Evolutionary conservation across 2,797 vertebrate species (phyloP).

Genomic region (Saguinus oedipus): DNA sequence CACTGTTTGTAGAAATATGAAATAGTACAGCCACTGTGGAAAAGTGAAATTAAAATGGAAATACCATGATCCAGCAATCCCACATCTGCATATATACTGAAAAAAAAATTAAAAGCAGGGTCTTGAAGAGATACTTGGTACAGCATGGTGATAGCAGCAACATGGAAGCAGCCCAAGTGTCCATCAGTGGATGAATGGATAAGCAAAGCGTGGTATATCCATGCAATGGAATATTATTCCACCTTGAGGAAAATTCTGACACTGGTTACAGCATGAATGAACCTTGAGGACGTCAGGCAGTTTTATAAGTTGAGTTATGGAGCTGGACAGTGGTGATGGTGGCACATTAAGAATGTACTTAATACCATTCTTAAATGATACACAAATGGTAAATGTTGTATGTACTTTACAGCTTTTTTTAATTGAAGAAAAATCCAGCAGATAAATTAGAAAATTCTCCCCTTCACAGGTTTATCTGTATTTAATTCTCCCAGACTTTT

Average conservation of each 20-base stretch:
- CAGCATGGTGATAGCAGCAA: not conserved
- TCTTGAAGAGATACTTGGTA: not conserved
- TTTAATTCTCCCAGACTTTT: not conserved
- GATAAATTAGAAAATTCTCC: slow-evolving; percentile 4
- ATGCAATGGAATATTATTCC: not conserved
- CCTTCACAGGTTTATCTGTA: not conserved
- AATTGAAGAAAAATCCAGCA: not conserved
- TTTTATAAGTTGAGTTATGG: not conserved
- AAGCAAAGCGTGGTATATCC: not conserved
- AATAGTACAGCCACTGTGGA: not conserved
- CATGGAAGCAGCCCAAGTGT: not conserved
- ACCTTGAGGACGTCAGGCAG: not conserved
- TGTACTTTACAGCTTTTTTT: not conserved
- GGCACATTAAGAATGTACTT: not conserved
- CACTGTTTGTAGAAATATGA: not conserved
- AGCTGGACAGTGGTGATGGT: not conserved
- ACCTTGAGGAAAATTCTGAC: not conserved
- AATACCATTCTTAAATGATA: not conserved
- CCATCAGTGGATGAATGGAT: not conserved
- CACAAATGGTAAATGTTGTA: not conserved
- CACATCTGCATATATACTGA: not conserved
- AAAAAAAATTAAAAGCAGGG: not conserved
- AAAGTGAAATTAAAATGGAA: not conserved
- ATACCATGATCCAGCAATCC: not conserved
- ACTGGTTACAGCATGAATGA: not conserved